A percentile compares a stretch with the other conserved stretches of the same genome.
Evolutionary conservation across 1,140 invertebrate species (phyloP).

Genomic region (Zaprionus camerounensis): DNA sequence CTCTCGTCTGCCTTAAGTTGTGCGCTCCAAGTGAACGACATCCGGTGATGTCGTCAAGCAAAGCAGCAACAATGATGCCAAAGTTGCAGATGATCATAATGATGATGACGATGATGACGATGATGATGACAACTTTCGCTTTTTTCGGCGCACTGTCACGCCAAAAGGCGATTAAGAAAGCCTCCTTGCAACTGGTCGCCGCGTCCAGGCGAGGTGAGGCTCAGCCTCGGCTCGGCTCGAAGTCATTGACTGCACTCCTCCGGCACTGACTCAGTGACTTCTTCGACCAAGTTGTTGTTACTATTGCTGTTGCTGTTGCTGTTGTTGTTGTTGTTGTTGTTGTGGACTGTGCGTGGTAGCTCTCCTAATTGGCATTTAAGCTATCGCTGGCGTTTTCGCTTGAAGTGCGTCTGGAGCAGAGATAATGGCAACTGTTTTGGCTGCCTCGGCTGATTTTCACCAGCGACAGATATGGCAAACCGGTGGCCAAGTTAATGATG

Average conservation of each 20-base stretch:
- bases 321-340: background rate
- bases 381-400: conserved; percentile 36
- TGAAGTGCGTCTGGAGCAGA: conserved; percentile 11
- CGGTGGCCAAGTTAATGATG: conserved; percentile 35
- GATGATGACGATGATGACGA: background rate
- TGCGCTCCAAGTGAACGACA: conserved; percentile 17
- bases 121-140: conserved; percentile 67
- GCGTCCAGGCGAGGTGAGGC: conserved; percentile 18
- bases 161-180: conserved; percentile 66
- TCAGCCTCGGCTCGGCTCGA: no score
- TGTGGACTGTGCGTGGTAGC: background rate
- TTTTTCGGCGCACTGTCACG: conserved; percentile 58
- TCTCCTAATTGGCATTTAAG: conserved; percentile 59
- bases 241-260: conserved; percentile 59
- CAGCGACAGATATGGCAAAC: conserved; percentile 29
- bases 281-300: conserved; percentile 21
- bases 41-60: conserved; percentile 52
- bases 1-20: background rate
- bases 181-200: conserved; percentile 56
- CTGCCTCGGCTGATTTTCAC: conserved; percentile 48
- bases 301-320: background rate
- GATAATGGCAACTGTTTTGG: conserved; percentile 17
- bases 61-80: background rate
- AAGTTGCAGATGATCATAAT: background rate
- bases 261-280: conserved; percentile 50